Conservation (phyloP, 2,888 invertebrate genomes). For the Druceiella hillmani region DNA sequence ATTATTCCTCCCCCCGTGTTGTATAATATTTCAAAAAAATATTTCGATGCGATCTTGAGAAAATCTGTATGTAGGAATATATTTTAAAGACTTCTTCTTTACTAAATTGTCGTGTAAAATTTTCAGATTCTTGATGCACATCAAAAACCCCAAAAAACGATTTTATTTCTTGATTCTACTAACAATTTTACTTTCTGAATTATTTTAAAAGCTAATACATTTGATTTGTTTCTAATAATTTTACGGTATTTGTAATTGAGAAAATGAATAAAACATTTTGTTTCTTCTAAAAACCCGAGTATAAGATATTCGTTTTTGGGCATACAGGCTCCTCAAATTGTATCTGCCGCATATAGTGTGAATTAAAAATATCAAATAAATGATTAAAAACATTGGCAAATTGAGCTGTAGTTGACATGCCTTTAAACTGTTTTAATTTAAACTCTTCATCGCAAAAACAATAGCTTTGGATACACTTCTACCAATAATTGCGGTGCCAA, state of each 20-base stretch:
- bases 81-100: slow-evolving; percentile 7
- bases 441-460: too few relatives aligned
- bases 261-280: slow-evolving; percentile 7
- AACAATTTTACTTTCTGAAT: too few relatives aligned
- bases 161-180: slow-evolving; percentile 11
- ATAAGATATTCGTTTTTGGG: slow-evolving; percentile 4
- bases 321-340: slow-evolving; percentile 12
- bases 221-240: background rate
- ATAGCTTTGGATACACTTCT: too few relatives aligned
- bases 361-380: slow-evolving; percentile 2
- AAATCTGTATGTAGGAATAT: slow-evolving; percentile 11
- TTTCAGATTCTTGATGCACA: slow-evolving; percentile 12
- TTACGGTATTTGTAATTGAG: slow-evolving; percentile 5
- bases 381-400: background rate
- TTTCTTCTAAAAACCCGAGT: slow-evolving; percentile 7
- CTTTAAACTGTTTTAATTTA: too few relatives aligned
- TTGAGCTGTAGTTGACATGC: background rate
- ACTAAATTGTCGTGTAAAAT: slow-evolving; percentile 7
- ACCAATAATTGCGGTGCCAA: too few relatives aligned
- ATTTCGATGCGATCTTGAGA: slow-evolving; percentile 15
- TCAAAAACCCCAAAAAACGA: slow-evolving; percentile 14
- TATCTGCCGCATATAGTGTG: slow-evolving; percentile 3
- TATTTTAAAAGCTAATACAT: slow-evolving; percentile 7
- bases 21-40: slow-evolving; percentile 11
- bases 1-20: slow-evolving; percentile 13